Evolutionary conservation across 2,113 vertebrate genomes (phyloP), one percentile per base, ranked within the genome.

Genomic region (Motacilla tschutschensis): DNA sequence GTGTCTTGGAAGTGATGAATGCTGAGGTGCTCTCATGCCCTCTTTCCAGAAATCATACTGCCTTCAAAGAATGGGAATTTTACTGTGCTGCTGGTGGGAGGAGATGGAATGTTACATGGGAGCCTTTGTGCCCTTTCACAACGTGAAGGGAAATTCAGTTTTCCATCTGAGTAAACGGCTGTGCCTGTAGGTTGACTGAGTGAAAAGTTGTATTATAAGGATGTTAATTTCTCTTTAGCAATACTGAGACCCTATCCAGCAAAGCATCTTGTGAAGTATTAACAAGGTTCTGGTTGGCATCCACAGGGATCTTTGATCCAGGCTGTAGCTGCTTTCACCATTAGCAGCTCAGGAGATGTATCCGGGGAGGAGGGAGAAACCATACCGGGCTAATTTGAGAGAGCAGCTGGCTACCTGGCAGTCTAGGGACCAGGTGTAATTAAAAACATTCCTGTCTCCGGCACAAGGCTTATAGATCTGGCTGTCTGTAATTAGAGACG

Each of bases 401-500:
- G 72, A 91, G 62, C 64, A 58, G 9, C 16, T 73, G 71, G 51
- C 59, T 81, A 26, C 71, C 71, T 85, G 70, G 59, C 73, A 91
- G 72, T 50, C 73, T 58, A 57, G 44, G 33, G 40, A 77, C 9
- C 83, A 8, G 24, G 28, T 83, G 58, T 87, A 70, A 91, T 88
- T 87, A 79, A 54, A 60, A 71, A 55, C 62, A 78, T 92, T 92
- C 67, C 62, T 57, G 88, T 85, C 79, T 90, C 40, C 38, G 31
- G 26, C 83, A 26, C 51, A 19, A 69, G 79, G 73, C 44, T 67
- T 48, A 33, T 54, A 73, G 79, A 91, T 84, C 50, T 54, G 66
- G n/a, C 64, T 78, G 57, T 24, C 69, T 88, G 76, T 93, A 92
- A 95, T 85, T 83, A 91, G 48, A 83, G 59, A 48, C 17, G 72